Evolutionary conservation across 35 echinoderm and acorn worm genomes (phyloP), one percentile per base, ranked within the genome.

Genomic region (Holothuria glaberrima): DNA sequence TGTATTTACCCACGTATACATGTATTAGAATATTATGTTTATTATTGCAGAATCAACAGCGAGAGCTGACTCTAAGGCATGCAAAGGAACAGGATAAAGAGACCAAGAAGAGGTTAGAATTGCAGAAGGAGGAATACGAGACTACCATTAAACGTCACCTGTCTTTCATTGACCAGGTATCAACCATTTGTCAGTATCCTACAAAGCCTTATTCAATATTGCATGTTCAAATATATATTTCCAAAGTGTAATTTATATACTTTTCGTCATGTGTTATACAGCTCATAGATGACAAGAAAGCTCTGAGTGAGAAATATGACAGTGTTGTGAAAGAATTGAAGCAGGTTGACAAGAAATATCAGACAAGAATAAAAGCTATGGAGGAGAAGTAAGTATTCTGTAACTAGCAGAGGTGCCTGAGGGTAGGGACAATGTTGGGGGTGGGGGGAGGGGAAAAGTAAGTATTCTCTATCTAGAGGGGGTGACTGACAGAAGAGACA

Each of bases 81-180:
- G 93, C 88, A 4, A 94, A 99, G 75, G 97, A 99, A 69, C 97
- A 99, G 82, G 97, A 99, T 30, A 99, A 99, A 48, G 97, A 99
- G 50, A 99, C 91, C 66, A 99, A 93, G 71, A 94, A 88, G 84
- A 92, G 91, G 28, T 67, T 94, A 13, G 62, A 85, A 4, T 17
- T 95, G 27, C 97, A 99, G 83, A 99, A 99, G 26, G 97, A 95
- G 30, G 97, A 99, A 56, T 99, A 99, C 93, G 97, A 99, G 68
- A 77, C 60, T 24, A 90, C 97, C 18, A 91, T 99, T 58, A 99
- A 99, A 72, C 92, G 97, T 86, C 97, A 95, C 87, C 58, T 98
- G 32, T 95, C 93, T 66, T 99, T 99, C 54, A 99, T 99, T 89
- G 97, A 99, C 80, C 97, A 99, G 93, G 96, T 99, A 92, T 57